Base-by-base conservation (phyloP, 2,888 invertebrate species). In the Drosophila neotestacea region DNA sequence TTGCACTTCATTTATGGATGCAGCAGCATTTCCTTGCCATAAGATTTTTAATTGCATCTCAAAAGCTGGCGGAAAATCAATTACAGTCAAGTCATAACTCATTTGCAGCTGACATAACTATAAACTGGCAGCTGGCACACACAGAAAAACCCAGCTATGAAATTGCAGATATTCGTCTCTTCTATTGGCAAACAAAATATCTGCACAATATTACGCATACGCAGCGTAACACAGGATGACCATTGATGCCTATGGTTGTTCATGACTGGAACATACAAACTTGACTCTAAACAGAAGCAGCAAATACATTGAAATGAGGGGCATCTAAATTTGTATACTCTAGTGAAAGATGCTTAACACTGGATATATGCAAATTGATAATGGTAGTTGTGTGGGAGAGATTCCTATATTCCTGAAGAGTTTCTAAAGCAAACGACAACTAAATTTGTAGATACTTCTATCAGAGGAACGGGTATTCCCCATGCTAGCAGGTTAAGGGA, bases 91-190 rank as follows among this genome's bases (percentile, higher is more conserved):
- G 38, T 27, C 55, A 73, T 51, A 41, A 51, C 30, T 60, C 41
- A 61, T 28, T 54, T 56, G 34, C 58, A 67, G 61, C 70, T 70
- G 66, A 51, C 62, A 58, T 66, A 75, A 79, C 79, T 66, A 81
- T 77, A 79, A 66, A 67, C 70, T 58, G 48, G 48, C 58, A 68
- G 65, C 70, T 70, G 66, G 39, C 48, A 54, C 41, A 28, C 34
- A 42, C 39, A 22, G 22, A 34, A 42, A 58, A 63, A 51, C 13
- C 13, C 16, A 28, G 22, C 38, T 34, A 38, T 73, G 62, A 60
- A 69, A 51, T 55, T 41, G 61, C 61, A 74, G 77, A 73, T 75
- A 73, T 81, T 86, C 71, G 56, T 64, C 70, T 64, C 66, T 67
- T 71, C 56, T 52, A 70, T 83, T 74, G 70, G 51, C 71, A 61